These are phyloP conservation scores for Bombus confusus DNA, from an alignment of 1,140 invertebrate genomes.

Conservation along the genomic window DNA sequence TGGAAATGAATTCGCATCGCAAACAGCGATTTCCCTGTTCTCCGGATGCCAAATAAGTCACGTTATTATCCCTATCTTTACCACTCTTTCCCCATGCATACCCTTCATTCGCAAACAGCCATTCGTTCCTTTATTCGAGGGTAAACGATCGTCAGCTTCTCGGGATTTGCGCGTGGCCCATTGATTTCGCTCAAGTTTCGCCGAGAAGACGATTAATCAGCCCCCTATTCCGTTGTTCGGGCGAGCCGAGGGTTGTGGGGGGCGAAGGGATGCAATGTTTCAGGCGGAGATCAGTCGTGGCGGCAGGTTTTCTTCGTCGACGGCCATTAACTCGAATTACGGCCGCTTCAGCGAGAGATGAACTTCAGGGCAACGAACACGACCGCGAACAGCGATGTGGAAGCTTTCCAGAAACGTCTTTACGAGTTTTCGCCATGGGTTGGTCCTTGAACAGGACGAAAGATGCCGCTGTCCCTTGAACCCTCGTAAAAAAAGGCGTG, in stretches of 20 bases:
- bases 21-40: background rate
- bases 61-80: background rate
- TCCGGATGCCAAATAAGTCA: background rate
- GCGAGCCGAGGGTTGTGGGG: background rate
- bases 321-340: slow-evolving; percentile 71
- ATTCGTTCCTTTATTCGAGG: slow-evolving; percentile 5
- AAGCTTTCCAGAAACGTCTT: slow-evolving; percentile 9
- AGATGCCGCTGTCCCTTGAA: background rate
- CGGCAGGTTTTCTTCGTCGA: slow-evolving; percentile 59
- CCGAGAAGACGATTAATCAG: slow-evolving; percentile 52
- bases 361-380: slow-evolving; percentile 48
- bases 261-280: slow-evolving; percentile 51
- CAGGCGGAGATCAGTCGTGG: slow-evolving; percentile 59
- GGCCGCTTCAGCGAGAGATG: slow-evolving; percentile 63
- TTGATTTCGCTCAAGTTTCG: slow-evolving; percentile 51
- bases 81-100: background rate
- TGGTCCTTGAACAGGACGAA: background rate
- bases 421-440: slow-evolving; percentile 41
- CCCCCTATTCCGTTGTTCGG: background rate
- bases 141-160: slow-evolving; percentile 40
- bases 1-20: background rate
- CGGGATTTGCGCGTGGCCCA: slow-evolving; percentile 42
- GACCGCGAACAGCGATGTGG: slow-evolving; percentile 35
- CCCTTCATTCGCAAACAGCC: background rate
- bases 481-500: slow-evolving; percentile 46